These are phyloP conservation scores for Chiroxiphia lanceolata DNA, from an alignment of 2,797 vertebrate species.

Conservation along the genomic window DNA sequence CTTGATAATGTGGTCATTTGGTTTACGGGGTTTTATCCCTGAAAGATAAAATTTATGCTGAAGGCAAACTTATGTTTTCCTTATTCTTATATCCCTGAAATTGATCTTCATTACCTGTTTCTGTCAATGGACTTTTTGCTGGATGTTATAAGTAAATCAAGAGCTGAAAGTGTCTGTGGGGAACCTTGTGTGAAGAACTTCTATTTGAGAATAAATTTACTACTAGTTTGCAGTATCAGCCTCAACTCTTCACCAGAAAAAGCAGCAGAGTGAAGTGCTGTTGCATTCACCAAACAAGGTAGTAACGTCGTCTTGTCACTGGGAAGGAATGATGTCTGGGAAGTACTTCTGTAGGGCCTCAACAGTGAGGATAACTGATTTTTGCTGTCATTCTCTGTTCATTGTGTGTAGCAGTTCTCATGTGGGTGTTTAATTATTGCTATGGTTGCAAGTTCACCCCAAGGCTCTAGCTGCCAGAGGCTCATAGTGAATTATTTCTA, in stretches of 20 bases:
- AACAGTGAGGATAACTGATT: not conserved
- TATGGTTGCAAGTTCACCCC: not conserved
- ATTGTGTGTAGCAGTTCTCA: not conserved
- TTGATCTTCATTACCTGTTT: not conserved
- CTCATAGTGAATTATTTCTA: not conserved
- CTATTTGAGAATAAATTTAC: not conserved
- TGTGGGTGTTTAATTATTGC: not conserved
- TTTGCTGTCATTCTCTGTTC: not conserved
- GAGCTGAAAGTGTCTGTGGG: not conserved
- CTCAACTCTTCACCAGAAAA: not conserved
- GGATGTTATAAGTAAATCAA: not conserved
- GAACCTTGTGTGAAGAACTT: not conserved
- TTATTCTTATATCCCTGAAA: not conserved
- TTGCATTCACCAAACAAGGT: not conserved
- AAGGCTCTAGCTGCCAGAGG: not conserved
- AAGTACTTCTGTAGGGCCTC: not conserved
- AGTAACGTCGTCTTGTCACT: fast-evolving
- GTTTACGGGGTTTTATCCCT: not conserved
- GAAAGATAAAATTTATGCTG: not conserved
- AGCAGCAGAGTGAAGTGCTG: not conserved
- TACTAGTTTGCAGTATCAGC: not conserved
- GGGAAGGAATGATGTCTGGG: not conserved
- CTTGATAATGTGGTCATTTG: not conserved
- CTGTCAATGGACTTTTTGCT: not conserved
- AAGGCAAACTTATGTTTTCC: not conserved